Evolutionary conservation across 2,113 vertebrate genomes (phyloP).

Genomic region (Noctilio leporinus): DNA sequence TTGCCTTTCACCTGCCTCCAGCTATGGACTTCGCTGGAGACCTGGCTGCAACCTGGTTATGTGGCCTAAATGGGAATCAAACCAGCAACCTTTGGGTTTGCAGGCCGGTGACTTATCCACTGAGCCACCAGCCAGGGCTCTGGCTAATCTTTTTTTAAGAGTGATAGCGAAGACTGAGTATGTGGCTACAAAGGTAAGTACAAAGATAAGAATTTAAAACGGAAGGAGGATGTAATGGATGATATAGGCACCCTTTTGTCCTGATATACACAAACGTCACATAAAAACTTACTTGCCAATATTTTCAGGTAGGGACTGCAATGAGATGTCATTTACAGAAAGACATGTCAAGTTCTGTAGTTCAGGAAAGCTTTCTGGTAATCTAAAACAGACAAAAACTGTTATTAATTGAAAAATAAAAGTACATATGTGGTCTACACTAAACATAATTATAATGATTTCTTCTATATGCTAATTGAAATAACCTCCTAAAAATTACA

Average conservation of each 20-base stretch:
- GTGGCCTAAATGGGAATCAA: no score
- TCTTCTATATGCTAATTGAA: neutral
- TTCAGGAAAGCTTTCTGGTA: slow-evolving; percentile 96
- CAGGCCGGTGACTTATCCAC: no score
- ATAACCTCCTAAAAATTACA: neutral
- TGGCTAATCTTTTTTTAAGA: neutral
- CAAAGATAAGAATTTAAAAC: neutral
- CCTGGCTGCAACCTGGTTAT: no score
- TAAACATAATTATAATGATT: neutral
- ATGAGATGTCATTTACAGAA: slow-evolving; percentile 98
- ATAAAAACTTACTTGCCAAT: slow-evolving; percentile 95
- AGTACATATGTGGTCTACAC: neutral
- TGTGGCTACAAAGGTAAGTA: neutral
- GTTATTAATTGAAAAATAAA: neutral
- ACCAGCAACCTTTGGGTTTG: no score
- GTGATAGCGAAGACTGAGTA: neutral
- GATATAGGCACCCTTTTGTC: neutral
- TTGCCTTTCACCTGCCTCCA: no score
- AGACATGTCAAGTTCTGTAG: slow-evolving; percentile 94
- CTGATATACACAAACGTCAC: neutral
- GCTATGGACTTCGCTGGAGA: no score
- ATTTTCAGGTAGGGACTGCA: slow-evolving; percentile 95
- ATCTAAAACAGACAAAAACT: slow-evolving; percentile 78
- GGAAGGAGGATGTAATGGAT: neutral
- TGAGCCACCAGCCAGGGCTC: no score